Evolutionary conservation across 1,140 invertebrate species (phyloP), one percentile per base, ranked within the genome.

Genomic region (Planococcus citri): DNA sequence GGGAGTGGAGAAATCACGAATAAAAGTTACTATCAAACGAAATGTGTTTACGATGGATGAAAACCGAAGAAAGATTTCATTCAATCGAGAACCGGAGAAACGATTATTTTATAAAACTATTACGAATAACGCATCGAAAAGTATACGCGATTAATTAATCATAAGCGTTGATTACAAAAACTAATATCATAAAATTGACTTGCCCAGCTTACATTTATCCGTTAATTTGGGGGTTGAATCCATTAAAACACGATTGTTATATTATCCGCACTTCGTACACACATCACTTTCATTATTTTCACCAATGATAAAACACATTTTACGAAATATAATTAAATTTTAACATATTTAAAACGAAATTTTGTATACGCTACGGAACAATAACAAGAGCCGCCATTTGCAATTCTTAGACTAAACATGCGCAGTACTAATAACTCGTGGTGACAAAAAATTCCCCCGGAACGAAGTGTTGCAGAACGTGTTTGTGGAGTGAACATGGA

Each of bases 361-460:
- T 68, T 67, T 68, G 68, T 68, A 67, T 41, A 68, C 41, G 68
- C 83, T 83, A 84, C 84, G 81, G 83, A 85, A 86, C 85, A 86
- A 86, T 86, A 87, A 87, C 85, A 87, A 85, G 82, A 80, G 83
- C 83, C 84, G 86, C 85, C 86, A 87, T 87, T 87, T 87, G 85
- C 85, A 87, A 86, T 85, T 81, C 80, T 78, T 78, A 73, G 77
- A 82, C 80, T 80, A 82, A 83, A 83, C 85, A 84, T 85, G 84
- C 82, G 82, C 82, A 82, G 80, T 70, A 51, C 61, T 29, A 24
- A 9, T 27, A 29, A 37, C 33, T 38, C 67, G 33, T 6, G 10
- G 1, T 24, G 38, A 17, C 27, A 0, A 41, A 37, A 71, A 68
- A 71, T 71, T 14, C 68, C 70, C 70, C 61, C 12, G n/a, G n/a